A percentile compares a stretch with the other conserved stretches of the same genome.
Evolutionary conservation across 2,888 invertebrate genomes (phyloP).

Genomic region (Pseudoips prasinana): DNA sequence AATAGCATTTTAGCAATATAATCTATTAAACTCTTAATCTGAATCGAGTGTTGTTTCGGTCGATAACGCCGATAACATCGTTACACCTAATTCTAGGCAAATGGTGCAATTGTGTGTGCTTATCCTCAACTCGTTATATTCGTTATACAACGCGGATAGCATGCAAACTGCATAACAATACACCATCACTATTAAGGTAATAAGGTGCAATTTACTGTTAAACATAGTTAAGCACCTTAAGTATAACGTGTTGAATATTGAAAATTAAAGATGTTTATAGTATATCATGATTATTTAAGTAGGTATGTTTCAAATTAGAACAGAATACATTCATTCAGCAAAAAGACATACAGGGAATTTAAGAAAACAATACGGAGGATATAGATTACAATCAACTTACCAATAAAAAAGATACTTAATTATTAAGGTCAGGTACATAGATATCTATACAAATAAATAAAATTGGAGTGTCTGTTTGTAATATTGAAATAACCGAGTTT

Average conservation of each 20-base stretch:
- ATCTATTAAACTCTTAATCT: constrained; percentile 40
- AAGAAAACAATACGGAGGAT: too few species aligned
- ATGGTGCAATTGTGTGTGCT: constrained; percentile 34
- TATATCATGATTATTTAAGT: background rate
- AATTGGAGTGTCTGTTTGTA: too few species aligned
- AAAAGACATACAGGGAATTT: too few species aligned
- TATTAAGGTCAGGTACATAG: too few species aligned
- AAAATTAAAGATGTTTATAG: constrained; percentile 10
- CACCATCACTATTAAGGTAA: constrained; percentile 21
- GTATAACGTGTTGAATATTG: constrained; percentile 15
- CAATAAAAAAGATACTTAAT: too few species aligned
- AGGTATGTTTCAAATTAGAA: too few species aligned
- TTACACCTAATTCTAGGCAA: constrained; percentile 25
- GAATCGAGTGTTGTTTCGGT: constrained; percentile 55
- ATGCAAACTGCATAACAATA: constrained; percentile 29
- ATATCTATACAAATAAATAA: too few species aligned
- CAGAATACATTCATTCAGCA: too few species aligned
- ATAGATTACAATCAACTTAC: too few species aligned
- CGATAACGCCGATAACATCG: constrained; percentile 68
- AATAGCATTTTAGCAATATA: constrained; percentile 46
- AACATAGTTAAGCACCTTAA: constrained; percentile 16
- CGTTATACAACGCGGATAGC: constrained; percentile 40
- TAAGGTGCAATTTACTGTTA: constrained; percentile 19
- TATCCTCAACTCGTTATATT: constrained; percentile 28
- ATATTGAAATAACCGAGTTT: too few species aligned